Base-by-base conservation (phyloP, 2,888 invertebrate genomes). In the Lasioglossum leucozonium region DNA sequence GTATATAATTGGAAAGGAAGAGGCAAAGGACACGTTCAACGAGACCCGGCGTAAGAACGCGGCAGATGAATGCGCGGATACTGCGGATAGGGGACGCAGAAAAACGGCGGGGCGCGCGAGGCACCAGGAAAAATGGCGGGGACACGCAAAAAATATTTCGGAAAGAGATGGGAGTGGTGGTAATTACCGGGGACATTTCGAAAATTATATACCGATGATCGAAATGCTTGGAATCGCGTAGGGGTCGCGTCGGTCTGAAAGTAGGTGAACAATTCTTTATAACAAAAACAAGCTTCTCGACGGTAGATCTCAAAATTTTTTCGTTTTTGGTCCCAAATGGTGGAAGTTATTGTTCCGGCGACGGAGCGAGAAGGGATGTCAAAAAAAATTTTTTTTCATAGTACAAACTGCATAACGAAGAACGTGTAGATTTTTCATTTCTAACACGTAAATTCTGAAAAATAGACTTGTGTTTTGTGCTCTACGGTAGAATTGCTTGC, bases 1-100 rank as follows among this genome's bases (percentile, higher is more conserved):
- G 82, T 86, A 83, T 86, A 82, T 79, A 86, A 82, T 82, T 69
- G 85, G 78, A 79, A 77, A 71, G 81, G 81, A 85, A 72, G 79
- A 81, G 40, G 79, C 77, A 85, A 80, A 82, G 76, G 37, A 37
- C 34, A 26, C 34, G 71, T 65, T 65, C 65, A 74, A 74, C 67
- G 69, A 75, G 76, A 34, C 72, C 55, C 58, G 67, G 18, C 22
- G 81, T 79, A 82, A 82, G 79, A 82, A 79, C 73, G 86, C 77
- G 80, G 47, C 55, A 30, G 80, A 75, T 62, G 79, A 67, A 79
- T 71, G 55, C 58, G 37, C 22, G 79, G 77, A 58, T 55, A 75
- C 51, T 3, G 51, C n/a, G 51, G 51, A 1, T n/a, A 67, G 67
- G 13, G 13, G 37, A 13, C 40, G 18, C 55, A 78, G 75, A 85